Evolutionary conservation across 2,113 vertebrate species (phyloP).

Genomic region (Sturnira hondurensis): DNA sequence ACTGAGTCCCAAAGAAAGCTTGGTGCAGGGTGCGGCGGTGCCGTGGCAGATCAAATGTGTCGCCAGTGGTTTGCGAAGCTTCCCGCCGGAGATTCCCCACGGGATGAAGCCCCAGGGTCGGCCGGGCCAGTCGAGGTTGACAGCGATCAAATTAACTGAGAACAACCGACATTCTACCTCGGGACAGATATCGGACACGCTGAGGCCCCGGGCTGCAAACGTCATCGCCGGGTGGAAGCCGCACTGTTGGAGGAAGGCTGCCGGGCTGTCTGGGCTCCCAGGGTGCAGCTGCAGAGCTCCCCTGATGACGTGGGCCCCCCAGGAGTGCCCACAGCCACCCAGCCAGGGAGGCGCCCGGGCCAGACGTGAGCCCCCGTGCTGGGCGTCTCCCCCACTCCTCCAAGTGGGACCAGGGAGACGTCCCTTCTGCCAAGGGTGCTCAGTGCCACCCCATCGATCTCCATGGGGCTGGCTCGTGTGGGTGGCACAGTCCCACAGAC

Average conservation of each 20-base stretch:
- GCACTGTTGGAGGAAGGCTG: rapidly evolving
- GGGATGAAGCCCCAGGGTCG: no score
- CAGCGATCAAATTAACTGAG: no score
- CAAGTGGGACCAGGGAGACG: neutral
- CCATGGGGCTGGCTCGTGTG: neutral
- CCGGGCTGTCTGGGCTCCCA: neutral
- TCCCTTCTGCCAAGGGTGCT: neutral
- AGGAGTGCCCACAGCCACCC: neutral
- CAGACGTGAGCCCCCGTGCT: neutral
- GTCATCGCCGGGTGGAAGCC: rapidly evolving
- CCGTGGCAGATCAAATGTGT: no score
- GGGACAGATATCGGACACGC: no score
- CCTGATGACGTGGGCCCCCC: neutral
- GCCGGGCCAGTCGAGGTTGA: no score
- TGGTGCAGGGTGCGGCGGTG: no score
- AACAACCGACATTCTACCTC: no score
- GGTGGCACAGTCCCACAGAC: neutral
- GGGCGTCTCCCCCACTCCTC: neutral
- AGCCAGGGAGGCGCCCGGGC: neutral
- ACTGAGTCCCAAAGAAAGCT: no score
- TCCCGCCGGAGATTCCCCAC: no score
- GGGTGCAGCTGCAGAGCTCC: rapidly evolving
- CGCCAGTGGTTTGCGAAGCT: no score
- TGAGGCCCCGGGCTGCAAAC: no score
- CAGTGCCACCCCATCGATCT: rapidly evolving